Evolutionary conservation across 2,113 vertebrate species (phyloP).

Genomic region (Petromus typicus): DNA sequence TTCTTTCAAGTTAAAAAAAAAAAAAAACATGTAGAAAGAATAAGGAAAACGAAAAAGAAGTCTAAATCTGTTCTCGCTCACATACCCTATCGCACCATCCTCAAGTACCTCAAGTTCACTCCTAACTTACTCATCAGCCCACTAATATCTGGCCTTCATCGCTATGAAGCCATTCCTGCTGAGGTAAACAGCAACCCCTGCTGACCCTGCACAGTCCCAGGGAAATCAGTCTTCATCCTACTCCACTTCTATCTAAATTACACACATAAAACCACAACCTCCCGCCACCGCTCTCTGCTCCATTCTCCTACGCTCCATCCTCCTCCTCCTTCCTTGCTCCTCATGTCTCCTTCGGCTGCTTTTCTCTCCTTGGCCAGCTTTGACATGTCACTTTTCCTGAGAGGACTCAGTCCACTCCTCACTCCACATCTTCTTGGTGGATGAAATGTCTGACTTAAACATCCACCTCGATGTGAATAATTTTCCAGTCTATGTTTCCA

Average conservation of each 20-base stretch:
- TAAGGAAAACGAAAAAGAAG: not conserved
- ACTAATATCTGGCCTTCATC: not conserved
- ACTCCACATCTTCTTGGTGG: not conserved
- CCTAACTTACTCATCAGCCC: not conserved
- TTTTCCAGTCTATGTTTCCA: not conserved
- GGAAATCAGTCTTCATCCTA: not conserved
- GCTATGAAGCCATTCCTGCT: not conserved
- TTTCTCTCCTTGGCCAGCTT: not conserved
- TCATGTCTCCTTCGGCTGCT: not conserved
- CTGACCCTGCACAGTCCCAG: not conserved
- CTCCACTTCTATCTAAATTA: not conserved
- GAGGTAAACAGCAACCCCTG: not conserved
- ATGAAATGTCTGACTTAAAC: not conserved
- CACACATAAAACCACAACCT: not conserved
- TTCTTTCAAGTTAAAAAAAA: not conserved
- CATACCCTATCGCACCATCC: not conserved
- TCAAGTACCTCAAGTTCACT: not conserved
- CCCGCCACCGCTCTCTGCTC: not conserved
- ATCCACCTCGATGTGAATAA: not conserved
- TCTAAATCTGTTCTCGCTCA: not conserved
- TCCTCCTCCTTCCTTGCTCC: not conserved
- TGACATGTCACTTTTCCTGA: not conserved
- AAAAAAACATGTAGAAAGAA: not conserved
- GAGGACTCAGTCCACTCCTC: not conserved
- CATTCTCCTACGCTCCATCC: not conserved